Conservation (phyloP, 2,888 invertebrate species). For the Drosophila prostipennis region DNA sequence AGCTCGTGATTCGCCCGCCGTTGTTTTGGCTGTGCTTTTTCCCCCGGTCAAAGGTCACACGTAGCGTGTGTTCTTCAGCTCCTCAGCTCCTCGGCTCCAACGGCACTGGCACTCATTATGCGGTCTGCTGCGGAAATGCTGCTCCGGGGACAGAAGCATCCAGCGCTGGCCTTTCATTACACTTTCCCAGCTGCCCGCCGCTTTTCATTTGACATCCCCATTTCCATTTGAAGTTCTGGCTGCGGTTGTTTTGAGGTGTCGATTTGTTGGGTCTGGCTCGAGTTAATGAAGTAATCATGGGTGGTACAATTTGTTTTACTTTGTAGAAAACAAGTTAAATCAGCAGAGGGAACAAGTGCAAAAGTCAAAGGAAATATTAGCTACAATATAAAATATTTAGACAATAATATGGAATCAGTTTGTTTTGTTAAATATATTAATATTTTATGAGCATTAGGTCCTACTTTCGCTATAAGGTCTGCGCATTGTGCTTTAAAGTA, state of each 20-base stretch:
- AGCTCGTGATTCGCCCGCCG: slow-evolving; percentile 3
- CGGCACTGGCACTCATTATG: slow-evolving; percentile 80
- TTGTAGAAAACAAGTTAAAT: slow-evolving; percentile 1
- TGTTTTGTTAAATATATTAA: too few relatives aligned
- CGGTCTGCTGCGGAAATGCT: slow-evolving; percentile 82
- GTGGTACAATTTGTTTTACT: slow-evolving; percentile 7
- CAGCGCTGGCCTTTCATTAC: slow-evolving; percentile 67
- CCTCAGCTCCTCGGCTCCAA: slow-evolving; percentile 43
- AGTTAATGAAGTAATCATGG: slow-evolving; percentile 72
- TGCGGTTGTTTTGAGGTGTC: slow-evolving; percentile 64
- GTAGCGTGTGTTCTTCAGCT: slow-evolving; percentile 58
- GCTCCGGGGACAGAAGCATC: slow-evolving; percentile 10
- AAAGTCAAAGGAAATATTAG: too few relatives aligned
- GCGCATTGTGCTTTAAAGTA: too few relatives aligned
- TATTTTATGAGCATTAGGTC: too few relatives aligned
- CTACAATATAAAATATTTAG: not conserved
- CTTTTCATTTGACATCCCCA: slow-evolving; percentile 73
- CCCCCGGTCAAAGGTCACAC: slow-evolving; percentile 53
- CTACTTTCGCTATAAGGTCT: too few relatives aligned
- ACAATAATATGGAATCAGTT: not conserved
- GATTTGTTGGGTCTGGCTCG: slow-evolving; percentile 55
- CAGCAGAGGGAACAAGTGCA: slow-evolving; percentile 7
- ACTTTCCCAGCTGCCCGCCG: slow-evolving; percentile 53
- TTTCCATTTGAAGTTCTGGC: slow-evolving; percentile 47
- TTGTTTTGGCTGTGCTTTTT: not conserved